Evolutionary conservation across 2,113 vertebrate genomes (phyloP).

Genomic region (Zapornia atra): DNA sequence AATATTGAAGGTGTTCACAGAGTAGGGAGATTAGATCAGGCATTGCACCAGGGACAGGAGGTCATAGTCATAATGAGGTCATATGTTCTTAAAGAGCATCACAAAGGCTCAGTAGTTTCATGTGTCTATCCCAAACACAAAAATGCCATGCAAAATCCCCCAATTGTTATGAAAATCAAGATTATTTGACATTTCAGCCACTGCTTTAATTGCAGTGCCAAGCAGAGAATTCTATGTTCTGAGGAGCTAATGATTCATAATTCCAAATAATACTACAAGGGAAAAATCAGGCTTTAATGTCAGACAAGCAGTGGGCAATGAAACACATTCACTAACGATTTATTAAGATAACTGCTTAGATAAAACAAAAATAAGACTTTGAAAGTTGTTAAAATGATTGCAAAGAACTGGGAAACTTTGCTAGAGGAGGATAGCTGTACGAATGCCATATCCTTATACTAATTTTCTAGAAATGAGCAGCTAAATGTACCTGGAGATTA

Average conservation of each 20-base stretch:
- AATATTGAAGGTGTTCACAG: not conserved
- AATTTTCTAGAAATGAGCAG: not conserved
- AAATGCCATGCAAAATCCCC: not conserved
- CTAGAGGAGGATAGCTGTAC: not conserved
- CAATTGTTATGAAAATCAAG: not conserved
- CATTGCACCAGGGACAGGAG: not conserved
- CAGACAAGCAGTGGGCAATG: not conserved
- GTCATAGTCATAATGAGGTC: not conserved
- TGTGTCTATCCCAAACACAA: not conserved
- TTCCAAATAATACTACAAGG: not conserved
- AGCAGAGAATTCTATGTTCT: not conserved
- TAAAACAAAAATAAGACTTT: not conserved
- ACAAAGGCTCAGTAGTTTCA: not conserved
- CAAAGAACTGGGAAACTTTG: not conserved
- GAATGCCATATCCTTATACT: rapidly evolving
- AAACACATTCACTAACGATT: not conserved
- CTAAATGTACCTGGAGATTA: not conserved
- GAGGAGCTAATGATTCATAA: not conserved
- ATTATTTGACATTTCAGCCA: not conserved
- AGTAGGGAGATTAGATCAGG: not conserved
- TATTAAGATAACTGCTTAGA: not conserved
- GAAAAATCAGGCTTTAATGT: not conserved
- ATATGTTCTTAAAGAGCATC: not conserved
- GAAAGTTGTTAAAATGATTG: not conserved
- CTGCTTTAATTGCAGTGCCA: not conserved